Evolutionary conservation across 1,140 invertebrate species (phyloP).

Genomic region (Watersipora subatra): DNA sequence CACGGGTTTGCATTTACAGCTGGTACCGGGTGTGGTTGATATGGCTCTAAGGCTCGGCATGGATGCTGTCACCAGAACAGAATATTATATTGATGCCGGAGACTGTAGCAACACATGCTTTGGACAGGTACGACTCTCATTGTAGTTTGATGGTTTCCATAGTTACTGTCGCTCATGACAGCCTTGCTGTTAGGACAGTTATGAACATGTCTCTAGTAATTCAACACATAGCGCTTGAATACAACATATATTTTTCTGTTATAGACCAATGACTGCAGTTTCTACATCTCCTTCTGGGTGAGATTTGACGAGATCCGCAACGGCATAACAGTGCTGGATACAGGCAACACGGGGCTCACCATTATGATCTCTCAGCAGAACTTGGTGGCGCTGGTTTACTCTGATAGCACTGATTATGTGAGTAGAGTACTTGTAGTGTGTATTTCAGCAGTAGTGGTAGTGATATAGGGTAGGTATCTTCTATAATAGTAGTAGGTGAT

Average conservation of each 20-base stretch:
- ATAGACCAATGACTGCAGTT: background rate
- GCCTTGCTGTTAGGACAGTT: too few relatives aligned
- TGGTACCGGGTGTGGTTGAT: background rate
- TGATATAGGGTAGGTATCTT: too few relatives aligned
- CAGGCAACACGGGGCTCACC: background rate
- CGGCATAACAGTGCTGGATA: background rate
- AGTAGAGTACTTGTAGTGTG: too few relatives aligned
- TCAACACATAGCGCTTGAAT: too few relatives aligned
- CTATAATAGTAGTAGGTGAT: too few relatives aligned
- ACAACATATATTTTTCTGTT: too few relatives aligned
- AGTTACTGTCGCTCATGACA: too few relatives aligned
- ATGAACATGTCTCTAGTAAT: too few relatives aligned
- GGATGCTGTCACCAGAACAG: background rate
- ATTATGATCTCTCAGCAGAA: background rate
- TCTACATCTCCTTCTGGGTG: background rate
- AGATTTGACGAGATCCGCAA: background rate
- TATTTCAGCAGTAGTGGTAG: too few relatives aligned
- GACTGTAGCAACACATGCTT: background rate
- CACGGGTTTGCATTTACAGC: too few relatives aligned
- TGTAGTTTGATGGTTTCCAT: too few relatives aligned
- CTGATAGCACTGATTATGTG: too few relatives aligned
- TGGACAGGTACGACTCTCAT: background rate
- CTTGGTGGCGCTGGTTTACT: background rate
- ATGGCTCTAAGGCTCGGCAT: background rate
- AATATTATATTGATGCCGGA: background rate